Evolutionary conservation across 2,113 vertebrate genomes (phyloP).

Genomic region (Pungitius pungitius): DNA sequence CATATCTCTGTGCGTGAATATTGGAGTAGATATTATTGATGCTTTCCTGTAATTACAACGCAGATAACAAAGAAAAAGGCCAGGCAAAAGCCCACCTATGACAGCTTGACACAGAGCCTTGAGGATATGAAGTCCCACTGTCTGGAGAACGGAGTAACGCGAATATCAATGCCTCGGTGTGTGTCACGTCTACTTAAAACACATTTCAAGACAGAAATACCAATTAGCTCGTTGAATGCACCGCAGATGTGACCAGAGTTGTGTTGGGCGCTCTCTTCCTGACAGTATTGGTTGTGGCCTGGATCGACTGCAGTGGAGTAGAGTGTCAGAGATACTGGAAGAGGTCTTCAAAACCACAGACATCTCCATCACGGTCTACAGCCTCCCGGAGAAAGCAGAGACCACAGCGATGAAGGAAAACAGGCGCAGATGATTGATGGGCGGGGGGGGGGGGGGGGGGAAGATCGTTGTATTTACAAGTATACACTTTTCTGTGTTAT

Average conservation of each 20-base stretch:
- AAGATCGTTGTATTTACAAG: not conserved
- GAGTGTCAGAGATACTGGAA: constrained; percentile 87
- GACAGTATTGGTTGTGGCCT: constrained; percentile 95
- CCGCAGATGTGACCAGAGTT: not conserved
- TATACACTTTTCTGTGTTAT: constrained; percentile 6
- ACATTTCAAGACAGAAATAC: not conserved
- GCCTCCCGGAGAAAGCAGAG: constrained; percentile 69
- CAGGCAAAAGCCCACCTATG: constrained; percentile 88
- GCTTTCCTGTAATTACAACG: constrained; percentile 9
- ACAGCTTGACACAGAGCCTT: constrained; percentile 84
- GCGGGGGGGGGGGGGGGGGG: too few relatives aligned
- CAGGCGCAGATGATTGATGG: constrained; percentile 30
- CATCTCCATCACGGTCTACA: constrained; percentile 90
- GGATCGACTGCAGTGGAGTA: constrained; percentile 86
- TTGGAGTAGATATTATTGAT: not conserved
- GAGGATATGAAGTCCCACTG: constrained; percentile 91
- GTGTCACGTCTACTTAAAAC: not conserved
- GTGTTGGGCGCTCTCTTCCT: constrained; percentile 11
- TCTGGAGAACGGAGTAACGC: constrained; percentile 82
- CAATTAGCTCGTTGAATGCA: not conserved
- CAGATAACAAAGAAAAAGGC: constrained; percentile 92
- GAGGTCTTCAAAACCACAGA: constrained; percentile 86
- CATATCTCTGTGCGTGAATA: too few relatives aligned
- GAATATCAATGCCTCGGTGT: constrained; percentile 93
- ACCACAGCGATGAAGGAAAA: constrained; percentile 56